A percentile compares a stretch with the other conserved stretches of the same genome.
These are phyloP conservation scores for Actias luna DNA, from an alignment of 2,888 invertebrate species.

Conservation along the genomic window DNA sequence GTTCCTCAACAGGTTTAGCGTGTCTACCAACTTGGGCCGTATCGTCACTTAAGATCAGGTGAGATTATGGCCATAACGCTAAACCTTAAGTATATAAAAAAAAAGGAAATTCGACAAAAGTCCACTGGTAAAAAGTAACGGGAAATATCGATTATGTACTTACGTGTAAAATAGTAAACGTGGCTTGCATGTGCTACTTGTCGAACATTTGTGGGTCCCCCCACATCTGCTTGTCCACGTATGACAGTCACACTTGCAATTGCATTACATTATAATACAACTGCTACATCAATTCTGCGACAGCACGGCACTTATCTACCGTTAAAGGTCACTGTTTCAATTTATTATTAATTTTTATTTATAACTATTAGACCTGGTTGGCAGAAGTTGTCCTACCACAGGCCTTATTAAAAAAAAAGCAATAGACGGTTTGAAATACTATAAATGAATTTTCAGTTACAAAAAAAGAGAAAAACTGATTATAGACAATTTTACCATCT, in stretches of 20 bases:
- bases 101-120: constrained; percentile 27
- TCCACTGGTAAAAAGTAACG: background rate
- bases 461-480: too few species aligned
- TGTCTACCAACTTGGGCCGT: too few species aligned
- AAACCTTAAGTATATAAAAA: too few species aligned
- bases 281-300: background rate
- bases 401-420: too few species aligned
- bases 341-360: background rate
- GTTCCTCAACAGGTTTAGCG: too few species aligned
- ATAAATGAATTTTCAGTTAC: too few species aligned
- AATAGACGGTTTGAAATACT: too few species aligned
- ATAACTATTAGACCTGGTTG: background rate
- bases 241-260: background rate
- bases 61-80: too few species aligned
- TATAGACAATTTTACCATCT: too few species aligned
- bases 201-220: background rate
- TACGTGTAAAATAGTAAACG: background rate
- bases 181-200: background rate
- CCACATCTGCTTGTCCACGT: background rate
- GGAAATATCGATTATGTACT: background rate
- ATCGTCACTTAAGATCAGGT: too few species aligned
- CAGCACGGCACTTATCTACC: background rate
- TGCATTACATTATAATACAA: too few species aligned
- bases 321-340: background rate
- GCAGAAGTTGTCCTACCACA: too few species aligned